These are phyloP conservation scores for Drosophila tanythrix DNA, from an alignment of 2,888 invertebrate species.

Conservation along the genomic window DNA sequence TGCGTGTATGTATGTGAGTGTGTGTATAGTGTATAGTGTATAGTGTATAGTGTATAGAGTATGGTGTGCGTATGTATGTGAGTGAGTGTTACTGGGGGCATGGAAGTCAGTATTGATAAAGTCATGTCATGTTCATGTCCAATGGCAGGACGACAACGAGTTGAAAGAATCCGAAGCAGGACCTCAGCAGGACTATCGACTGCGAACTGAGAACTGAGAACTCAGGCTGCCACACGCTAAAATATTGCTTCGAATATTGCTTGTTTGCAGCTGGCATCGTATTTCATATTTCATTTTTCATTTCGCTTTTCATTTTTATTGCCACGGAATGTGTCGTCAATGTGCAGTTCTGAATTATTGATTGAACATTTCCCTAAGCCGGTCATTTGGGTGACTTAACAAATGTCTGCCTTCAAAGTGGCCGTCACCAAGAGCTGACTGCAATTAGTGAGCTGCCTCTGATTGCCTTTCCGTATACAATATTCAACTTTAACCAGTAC, in stretches of 20 bases:
- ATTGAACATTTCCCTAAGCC: constrained; percentile 56
- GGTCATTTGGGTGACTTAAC: constrained; percentile 56
- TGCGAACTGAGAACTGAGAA: background rate
- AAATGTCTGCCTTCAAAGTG: constrained; percentile 27
- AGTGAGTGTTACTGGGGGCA: constrained; percentile 20
- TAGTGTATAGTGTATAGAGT: no score
- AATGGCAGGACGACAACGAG: constrained; percentile 28
- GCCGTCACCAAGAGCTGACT: background rate
- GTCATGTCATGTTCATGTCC: constrained; percentile 65
- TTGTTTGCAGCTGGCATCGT: constrained; percentile 26
- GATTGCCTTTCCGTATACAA: constrained; percentile 35
- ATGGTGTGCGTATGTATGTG: constrained; percentile 9
- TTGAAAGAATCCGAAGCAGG: constrained; percentile 1
- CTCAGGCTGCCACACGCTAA: constrained; percentile 37
- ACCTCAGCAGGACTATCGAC: constrained; percentile 6
- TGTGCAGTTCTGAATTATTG: constrained; percentile 79
- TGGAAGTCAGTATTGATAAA: constrained; percentile 71
- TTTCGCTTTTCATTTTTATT: constrained; percentile 70
- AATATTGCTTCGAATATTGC: constrained; percentile 57
- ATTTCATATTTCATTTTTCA: constrained; percentile 42
- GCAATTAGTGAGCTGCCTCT: constrained; percentile 28
- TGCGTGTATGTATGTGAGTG: constrained; percentile 16
- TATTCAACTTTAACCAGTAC: constrained; percentile 42
- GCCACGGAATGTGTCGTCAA: constrained; percentile 68
- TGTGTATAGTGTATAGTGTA: constrained; percentile 8